Evolutionary conservation across 2,113 vertebrate species (phyloP).

Genomic region (Egretta garzetta): DNA sequence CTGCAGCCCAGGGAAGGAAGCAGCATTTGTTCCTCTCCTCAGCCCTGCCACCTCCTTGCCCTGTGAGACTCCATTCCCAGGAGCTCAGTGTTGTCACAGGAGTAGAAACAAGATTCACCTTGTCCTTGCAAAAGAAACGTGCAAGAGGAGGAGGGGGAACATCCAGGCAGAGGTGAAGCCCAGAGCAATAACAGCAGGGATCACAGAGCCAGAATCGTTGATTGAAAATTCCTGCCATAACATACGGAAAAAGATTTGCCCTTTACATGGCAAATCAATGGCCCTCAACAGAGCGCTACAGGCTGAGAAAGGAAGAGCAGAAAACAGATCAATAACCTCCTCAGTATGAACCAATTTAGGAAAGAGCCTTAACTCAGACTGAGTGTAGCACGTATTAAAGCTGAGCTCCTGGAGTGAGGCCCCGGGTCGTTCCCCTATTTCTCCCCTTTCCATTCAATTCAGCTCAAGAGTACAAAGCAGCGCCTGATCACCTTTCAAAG

Average conservation of each 20-base stretch:
- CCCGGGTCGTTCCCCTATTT: accelerated
- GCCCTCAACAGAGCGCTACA: constrained; percentile 30
- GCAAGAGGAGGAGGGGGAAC: neutral
- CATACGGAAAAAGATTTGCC: constrained; percentile 43
- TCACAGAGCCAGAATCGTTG: neutral
- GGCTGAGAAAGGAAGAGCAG: constrained; percentile 53
- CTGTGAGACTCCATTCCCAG: neutral
- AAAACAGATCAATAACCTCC: constrained; percentile 61
- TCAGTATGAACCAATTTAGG: constrained; percentile 7
- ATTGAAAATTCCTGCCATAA: constrained; percentile 31
- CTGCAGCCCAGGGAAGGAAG: neutral
- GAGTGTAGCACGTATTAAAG: neutral
- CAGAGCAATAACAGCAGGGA: neutral
- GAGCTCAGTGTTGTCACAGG: neutral
- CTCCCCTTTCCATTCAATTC: neutral
- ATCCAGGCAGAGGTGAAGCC: neutral
- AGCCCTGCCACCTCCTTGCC: neutral
- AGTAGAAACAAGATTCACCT: neutral
- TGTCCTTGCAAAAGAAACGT: neutral
- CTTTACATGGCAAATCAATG: constrained; percentile 62
- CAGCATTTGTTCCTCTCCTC: neutral
- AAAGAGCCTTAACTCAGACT: constrained; percentile 8
- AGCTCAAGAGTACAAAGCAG: neutral
- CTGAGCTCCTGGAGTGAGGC: accelerated
- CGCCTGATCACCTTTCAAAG: constrained; percentile 93